Evolutionary conservation across 2,888 invertebrate species (phyloP).

Genomic region (Tachina fera): DNA sequence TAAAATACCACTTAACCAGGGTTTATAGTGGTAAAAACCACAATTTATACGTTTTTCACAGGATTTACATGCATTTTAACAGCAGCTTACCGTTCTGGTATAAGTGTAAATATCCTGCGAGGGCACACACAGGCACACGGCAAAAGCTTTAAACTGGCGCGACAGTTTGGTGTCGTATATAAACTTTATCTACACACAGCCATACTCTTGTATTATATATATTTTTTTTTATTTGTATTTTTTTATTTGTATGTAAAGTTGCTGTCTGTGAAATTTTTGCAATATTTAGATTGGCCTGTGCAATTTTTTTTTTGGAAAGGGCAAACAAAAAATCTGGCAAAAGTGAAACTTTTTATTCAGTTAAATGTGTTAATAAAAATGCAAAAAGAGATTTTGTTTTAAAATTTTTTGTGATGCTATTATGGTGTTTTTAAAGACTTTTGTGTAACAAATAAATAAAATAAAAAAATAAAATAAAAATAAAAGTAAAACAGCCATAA

Average conservation of each 20-base stretch:
- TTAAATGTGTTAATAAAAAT: conserved; percentile 48
- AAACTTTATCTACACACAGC: conserved; percentile 35
- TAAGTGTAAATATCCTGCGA: conserved; percentile 60
- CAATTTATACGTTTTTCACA: conserved; percentile 69
- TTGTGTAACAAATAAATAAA: background rate
- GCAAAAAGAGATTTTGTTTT: conserved; percentile 23
- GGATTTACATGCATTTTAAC: conserved; percentile 70
- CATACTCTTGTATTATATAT: background rate
- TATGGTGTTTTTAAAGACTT: conserved; percentile 4
- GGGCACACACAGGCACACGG: conserved; percentile 32
- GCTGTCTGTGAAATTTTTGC: conserved; percentile 10
- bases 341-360: conserved; percentile 36
- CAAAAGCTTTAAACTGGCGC: conserved; percentile 57
- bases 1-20: conserved; percentile 67
- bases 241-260: background rate
- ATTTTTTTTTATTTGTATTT: conserved; percentile 31
- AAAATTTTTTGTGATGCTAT: background rate
- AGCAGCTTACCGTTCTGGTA: conserved; percentile 61
- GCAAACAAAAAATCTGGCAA: conserved; percentile 39
- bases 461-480: too few species aligned
- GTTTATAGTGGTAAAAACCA: conserved; percentile 62
- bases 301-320: background rate
- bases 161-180: conserved; percentile 54
- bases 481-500: background rate
- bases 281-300: conserved; percentile 56